Percentiles rank a stretch among this genome's conserved stretches.
phyloP scores from a whole-genome alignment of 2,113 vertebrate species.

The Labeo rohita region DNA sequence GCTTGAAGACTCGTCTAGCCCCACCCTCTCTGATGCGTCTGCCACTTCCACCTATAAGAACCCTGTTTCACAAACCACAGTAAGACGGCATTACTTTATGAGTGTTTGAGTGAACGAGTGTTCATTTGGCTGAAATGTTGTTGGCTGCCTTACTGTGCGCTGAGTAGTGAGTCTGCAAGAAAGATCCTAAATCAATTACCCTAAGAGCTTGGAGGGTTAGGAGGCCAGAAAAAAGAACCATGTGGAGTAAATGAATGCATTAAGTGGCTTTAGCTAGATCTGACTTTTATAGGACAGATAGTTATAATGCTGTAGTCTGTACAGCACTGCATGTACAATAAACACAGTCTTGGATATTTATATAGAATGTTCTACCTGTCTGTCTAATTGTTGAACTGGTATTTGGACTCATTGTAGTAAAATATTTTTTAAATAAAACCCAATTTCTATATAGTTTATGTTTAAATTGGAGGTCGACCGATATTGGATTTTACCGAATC shows the following conservation, averaged over 20 bases:
- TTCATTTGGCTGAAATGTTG: slow-evolving; percentile 30
- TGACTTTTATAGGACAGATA: slow-evolving; percentile 1
- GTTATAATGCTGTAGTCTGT: background rate
- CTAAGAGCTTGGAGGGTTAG: slow-evolving; percentile 24
- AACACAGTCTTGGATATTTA: background rate
- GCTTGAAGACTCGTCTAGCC: slow-evolving; percentile 60
- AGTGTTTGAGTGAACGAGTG: slow-evolving; percentile 25
- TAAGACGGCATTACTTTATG: slow-evolving; percentile 55
- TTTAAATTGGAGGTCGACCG: too few species aligned
- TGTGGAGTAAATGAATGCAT: slow-evolving; percentile 20
- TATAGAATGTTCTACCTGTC: background rate
- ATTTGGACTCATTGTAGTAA: too few species aligned
- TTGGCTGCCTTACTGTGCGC: slow-evolving; percentile 44
- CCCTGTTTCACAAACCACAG: slow-evolving; percentile 70
- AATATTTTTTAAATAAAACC: too few species aligned
- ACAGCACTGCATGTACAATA: background rate
- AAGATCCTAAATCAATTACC: slow-evolving; percentile 54
- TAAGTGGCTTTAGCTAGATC: background rate
- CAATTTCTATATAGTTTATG: too few species aligned
- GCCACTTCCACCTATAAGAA: slow-evolving; percentile 51
- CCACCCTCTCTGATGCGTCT: slow-evolving; percentile 43
- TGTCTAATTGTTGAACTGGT: too few species aligned
- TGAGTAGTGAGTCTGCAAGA: slow-evolving; percentile 52
- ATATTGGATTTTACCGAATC: too few species aligned
- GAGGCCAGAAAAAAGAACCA: slow-evolving; percentile 7